Evolutionary conservation across 2,888 invertebrate species (phyloP).

Genomic region (Yponomeuta plumbellus): DNA sequence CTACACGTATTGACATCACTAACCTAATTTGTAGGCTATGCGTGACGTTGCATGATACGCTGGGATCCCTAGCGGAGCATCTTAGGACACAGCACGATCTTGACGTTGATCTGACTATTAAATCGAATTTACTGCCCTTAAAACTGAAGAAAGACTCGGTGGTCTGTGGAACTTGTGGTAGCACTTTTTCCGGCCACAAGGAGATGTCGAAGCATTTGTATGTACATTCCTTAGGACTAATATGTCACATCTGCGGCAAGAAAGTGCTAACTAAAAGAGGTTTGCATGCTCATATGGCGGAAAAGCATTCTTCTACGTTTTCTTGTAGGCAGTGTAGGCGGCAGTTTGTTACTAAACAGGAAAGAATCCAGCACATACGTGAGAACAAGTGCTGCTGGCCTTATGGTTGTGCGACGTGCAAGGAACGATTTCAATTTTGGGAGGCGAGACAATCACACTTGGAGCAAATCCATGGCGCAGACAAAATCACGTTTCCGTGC

Average conservation of each 20-base stretch:
- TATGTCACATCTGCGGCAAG: conserved; percentile 19
- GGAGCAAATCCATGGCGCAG: conserved; percentile 7
- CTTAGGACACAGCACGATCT: conserved; percentile 13
- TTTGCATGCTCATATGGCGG: conserved; percentile 4
- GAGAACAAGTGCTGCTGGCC: conserved; percentile 12
- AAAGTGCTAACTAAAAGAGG: conserved; percentile 17
- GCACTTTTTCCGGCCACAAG: background rate
- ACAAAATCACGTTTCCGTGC: conserved; percentile 15
- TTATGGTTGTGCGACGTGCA: conserved; percentile 12
- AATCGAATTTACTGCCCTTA: background rate
- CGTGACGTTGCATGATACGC: background rate
- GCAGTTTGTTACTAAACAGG: conserved; percentile 15
- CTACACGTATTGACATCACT: conserved; percentile 7
- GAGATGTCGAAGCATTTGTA: conserved; percentile 5
- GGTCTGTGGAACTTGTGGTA: conserved; percentile 6
- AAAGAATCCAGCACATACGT: conserved; percentile 11
- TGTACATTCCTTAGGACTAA: background rate
- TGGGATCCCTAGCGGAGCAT: conserved; percentile 15
- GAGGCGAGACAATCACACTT: conserved; percentile 14
- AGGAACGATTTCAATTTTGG: conserved; percentile 17
- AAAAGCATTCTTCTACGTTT: conserved; percentile 9
- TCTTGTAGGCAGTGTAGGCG: conserved; percentile 2
- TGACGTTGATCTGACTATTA: background rate
- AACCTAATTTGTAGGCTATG: conserved; percentile 2
- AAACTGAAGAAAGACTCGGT: conserved; percentile 2